These are phyloP conservation scores for Bacillus rossius DNA, from an alignment of 1,140 invertebrate genomes.

Conservation along the genomic window DNA sequence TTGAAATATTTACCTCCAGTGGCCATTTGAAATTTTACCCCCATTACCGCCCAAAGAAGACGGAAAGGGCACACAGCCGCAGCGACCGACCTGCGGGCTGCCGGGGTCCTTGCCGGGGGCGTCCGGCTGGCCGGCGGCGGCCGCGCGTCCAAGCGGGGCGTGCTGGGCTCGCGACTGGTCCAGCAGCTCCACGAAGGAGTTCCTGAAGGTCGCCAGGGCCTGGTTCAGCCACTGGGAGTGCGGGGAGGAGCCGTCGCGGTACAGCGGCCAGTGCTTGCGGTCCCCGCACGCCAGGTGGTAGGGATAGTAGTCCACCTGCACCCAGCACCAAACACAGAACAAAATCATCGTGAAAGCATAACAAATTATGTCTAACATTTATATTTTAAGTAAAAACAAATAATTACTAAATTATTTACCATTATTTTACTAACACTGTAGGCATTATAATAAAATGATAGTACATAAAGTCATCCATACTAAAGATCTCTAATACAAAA, in stretches of 20 bases:
- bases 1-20: too few relatives aligned
- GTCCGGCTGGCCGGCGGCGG: constrained; percentile 21
- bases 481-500: too few relatives aligned
- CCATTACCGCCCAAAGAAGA: too few relatives aligned
- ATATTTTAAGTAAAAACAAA: not conserved
- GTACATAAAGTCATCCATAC: too few relatives aligned
- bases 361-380: not conserved
- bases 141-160: constrained; percentile 48
- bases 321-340: constrained; percentile 27
- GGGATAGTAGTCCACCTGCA: constrained; percentile 95
- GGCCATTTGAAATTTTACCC: too few relatives aligned
- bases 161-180: constrained; percentile 54
- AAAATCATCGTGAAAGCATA: not conserved
- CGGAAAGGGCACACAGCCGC: too few relatives aligned
- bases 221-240: constrained; percentile 71
- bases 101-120: not conserved
- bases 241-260: constrained; percentile 57
- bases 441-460: too few relatives aligned
- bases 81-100: not conserved
- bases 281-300: constrained; percentile 88
- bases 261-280: constrained; percentile 81
- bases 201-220: constrained; percentile 60
- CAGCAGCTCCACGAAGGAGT: constrained; percentile 46
- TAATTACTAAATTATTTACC: too few relatives aligned
- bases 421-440: too few relatives aligned